phyloP scores from a whole-genome alignment of 2,888 invertebrate species.

The Synanthedon tipuliformis region DNA sequence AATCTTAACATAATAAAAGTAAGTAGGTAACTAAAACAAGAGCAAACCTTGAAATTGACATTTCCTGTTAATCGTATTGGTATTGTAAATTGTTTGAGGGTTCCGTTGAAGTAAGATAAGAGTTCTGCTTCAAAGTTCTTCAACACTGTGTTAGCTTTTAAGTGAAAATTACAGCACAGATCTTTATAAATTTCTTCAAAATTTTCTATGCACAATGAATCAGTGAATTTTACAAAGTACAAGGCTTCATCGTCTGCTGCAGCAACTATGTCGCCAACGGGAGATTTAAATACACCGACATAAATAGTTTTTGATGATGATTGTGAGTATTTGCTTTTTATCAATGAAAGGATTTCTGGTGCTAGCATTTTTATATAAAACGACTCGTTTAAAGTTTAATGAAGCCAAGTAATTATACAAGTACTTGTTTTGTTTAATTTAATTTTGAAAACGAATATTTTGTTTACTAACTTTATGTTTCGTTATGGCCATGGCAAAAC shows the following conservation, averaged over 20 bases:
- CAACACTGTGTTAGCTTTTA: constrained; percentile 31
- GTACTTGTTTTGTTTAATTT: too few species aligned
- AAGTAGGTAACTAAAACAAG: neutral
- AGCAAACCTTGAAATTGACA: constrained; percentile 52
- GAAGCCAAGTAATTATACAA: too few species aligned
- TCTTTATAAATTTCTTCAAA: constrained; percentile 27
- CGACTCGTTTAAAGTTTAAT: too few species aligned
- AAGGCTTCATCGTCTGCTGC: constrained; percentile 43
- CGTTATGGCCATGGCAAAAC: too few species aligned
- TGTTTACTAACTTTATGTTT: too few species aligned
- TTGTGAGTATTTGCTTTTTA: too few species aligned
- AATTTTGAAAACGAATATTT: too few species aligned
- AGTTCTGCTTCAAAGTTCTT: constrained; percentile 30
- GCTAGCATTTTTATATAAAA: too few species aligned
- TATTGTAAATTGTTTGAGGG: constrained; percentile 37
- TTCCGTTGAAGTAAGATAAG: constrained; percentile 34
- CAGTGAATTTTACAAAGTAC: constrained; percentile 38
- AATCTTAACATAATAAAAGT: too few species aligned
- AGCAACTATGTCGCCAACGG: constrained; percentile 35
- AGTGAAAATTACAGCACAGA: constrained; percentile 24
- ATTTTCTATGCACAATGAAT: constrained; percentile 41
- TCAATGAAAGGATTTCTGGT: too few species aligned
- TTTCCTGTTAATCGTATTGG: constrained; percentile 49
- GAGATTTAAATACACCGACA: constrained; percentile 20
- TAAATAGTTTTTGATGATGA: neutral